phyloP scores from a whole-genome alignment of 2,888 invertebrate genomes.

The Clivina fossor region DNA sequence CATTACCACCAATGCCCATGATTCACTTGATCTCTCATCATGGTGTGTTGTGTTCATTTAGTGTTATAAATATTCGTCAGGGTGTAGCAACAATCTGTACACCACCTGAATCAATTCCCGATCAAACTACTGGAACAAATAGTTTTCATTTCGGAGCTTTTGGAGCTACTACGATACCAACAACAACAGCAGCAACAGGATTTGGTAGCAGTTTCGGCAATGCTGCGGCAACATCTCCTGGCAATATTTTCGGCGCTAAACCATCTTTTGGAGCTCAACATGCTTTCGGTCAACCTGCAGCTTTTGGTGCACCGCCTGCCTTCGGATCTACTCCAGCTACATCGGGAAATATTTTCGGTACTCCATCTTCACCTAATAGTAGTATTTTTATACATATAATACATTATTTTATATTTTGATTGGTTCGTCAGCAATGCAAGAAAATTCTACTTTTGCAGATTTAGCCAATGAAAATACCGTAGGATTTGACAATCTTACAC shows the following conservation, averaged over 20 bases:
- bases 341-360: constrained; percentile 40
- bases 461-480: constrained; percentile 65
- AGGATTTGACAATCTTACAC: constrained; percentile 66
- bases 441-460: constrained; percentile 64
- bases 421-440: constrained; percentile 52
- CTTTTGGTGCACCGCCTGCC: constrained; percentile 51
- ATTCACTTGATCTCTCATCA: constrained; percentile 75
- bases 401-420: no score
- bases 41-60: constrained; percentile 76
- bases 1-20: constrained; percentile 74
- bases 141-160: constrained; percentile 24
- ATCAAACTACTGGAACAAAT: constrained; percentile 21
- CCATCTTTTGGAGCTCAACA: constrained; percentile 42
- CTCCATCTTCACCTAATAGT: constrained; percentile 32
- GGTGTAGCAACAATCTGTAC: constrained; percentile 63
- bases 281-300: constrained; percentile 44
- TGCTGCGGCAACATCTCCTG: constrained; percentile 33
- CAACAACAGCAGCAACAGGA: constrained; percentile 30
- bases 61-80: constrained; percentile 69
- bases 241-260: constrained; percentile 35
- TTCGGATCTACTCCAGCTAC: constrained; percentile 47
- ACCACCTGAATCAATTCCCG: constrained; percentile 21
- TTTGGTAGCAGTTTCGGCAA: constrained; percentile 32
- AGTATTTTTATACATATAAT: constrained; percentile 1
- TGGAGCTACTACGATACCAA: no score